These are phyloP conservation scores for Sebastes steindachneri DNA, from an alignment of 2,797 vertebrate genomes.

Conservation along the genomic window DNA sequence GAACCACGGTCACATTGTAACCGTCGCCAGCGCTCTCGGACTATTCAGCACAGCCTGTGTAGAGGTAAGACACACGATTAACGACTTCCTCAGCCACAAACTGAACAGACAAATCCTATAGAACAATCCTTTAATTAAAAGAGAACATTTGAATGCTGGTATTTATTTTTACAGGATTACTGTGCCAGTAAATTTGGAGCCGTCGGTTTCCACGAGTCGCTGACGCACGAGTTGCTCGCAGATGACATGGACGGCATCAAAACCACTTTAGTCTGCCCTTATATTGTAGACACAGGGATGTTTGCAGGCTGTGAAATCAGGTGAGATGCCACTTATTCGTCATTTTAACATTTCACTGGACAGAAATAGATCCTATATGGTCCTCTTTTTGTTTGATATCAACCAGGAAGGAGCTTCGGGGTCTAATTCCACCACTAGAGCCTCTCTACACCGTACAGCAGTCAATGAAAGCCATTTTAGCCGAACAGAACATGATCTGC, in stretches of 20 bases:
- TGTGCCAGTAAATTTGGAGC: constrained; percentile 84
- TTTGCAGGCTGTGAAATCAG: constrained; percentile 78
- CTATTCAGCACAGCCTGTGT: constrained; percentile 77
- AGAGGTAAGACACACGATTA: constrained; percentile 54
- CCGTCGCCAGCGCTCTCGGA: constrained; percentile 72
- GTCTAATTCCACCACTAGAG: constrained; percentile 73
- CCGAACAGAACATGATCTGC: constrained; percentile 77
- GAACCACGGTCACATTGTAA: constrained; percentile 72
- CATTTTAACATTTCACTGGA: not conserved
- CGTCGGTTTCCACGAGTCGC: constrained; percentile 82
- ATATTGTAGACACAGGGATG: constrained; percentile 80
- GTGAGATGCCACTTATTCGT: constrained; percentile 34
- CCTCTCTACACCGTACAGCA: constrained; percentile 78
- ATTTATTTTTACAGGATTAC: constrained; percentile 71
- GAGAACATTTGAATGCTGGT: not conserved
- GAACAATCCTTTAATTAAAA: not conserved
- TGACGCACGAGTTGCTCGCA: constrained; percentile 76
- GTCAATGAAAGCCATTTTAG: constrained; percentile 76
- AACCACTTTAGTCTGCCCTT: constrained; percentile 80
- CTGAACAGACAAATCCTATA: not conserved
- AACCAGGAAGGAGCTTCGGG: constrained; percentile 70
- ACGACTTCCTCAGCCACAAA: not conserved
- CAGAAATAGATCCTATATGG: no score
- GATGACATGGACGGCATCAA: constrained; percentile 75
- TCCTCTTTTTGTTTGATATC: not conserved